phyloP scores from a whole-genome alignment of 2,113 vertebrate species.

The Oreochromis aureus region DNA sequence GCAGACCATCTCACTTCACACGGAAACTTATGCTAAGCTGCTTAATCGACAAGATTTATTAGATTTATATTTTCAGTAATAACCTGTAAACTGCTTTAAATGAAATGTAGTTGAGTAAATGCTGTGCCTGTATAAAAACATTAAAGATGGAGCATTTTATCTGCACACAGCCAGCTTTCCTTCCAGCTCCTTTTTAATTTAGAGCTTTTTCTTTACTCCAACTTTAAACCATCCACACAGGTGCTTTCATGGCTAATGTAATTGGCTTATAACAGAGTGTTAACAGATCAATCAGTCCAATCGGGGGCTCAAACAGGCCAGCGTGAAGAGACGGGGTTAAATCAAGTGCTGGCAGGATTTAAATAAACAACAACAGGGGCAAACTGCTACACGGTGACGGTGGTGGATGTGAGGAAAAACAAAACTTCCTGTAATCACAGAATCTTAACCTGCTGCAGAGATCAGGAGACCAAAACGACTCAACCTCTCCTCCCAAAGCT shows the following conservation, averaged over 20 bases:
- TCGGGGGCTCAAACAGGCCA: background rate
- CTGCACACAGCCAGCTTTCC: background rate
- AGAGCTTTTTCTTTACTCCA: background rate
- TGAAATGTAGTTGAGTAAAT: background rate
- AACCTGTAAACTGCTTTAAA: background rate
- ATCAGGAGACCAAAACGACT: background rate
- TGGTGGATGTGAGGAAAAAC: background rate
- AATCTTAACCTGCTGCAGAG: background rate
- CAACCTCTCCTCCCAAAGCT: background rate
- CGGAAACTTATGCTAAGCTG: background rate
- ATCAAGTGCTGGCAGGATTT: background rate
- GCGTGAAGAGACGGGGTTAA: background rate
- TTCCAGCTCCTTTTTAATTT: background rate
- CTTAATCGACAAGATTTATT: background rate
- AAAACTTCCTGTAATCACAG: accelerated
- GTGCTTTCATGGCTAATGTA: background rate
- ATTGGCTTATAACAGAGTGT: background rate
- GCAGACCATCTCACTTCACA: background rate
- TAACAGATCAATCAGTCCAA: accelerated
- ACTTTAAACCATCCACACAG: background rate
- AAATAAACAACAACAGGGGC: background rate
- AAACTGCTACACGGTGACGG: accelerated
- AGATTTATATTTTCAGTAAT: background rate
- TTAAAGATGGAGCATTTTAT: background rate
- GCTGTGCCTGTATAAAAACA: accelerated